Base-by-base conservation (phyloP, 2,113 vertebrate genomes). In the Ageneiosus marmoratus region DNA sequence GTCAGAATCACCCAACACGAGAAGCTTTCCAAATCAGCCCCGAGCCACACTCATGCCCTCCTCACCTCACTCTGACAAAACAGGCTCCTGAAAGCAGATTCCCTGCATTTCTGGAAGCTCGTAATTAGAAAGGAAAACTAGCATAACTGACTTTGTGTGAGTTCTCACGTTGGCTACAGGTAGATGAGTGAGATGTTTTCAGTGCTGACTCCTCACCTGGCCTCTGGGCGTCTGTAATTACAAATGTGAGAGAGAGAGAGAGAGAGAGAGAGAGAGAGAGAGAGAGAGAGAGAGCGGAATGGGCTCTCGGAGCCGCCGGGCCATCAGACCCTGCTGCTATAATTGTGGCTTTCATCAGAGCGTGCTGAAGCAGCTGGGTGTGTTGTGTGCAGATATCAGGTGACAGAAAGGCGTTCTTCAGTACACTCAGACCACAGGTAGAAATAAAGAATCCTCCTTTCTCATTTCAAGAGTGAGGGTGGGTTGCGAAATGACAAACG, bases 271-370 rank as follows among this genome's bases (percentile, higher is more conserved):
- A 46, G 44, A 46, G 44, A 46, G 44, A 46, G 44, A 46, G 44
- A 46, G 44, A 46, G 44, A 46, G 46, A 95, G 92, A 95, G 94
- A 93, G 94, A 93, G 94, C 92, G 93, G 95, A 96, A 95, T 94
- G 93, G 93, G 89, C 92, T 92, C 82, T 70, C 75, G 93, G 91
- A 89, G 91, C 95, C 93, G 82, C 70, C 37, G 89, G 94, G 93
- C 82, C 90, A 93, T 94, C 92, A 91, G 92, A 88, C 94, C 94
- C 86, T 92, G 86, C 93, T 94, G 91, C 89, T 93, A 89, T 96
- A 96, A 96, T 96, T 96, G 92, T 92, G 91, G 92, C 93, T 95
- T 95, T 95, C 94, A 93, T 92, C 94, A 92, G 93, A 94, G 92
- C 93, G 93, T 92, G 93, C 94, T 94, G 93, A 91, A 93, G 94